Evolutionary conservation across 2,888 invertebrate species (phyloP).

Genomic region (Eulithis testata): DNA sequence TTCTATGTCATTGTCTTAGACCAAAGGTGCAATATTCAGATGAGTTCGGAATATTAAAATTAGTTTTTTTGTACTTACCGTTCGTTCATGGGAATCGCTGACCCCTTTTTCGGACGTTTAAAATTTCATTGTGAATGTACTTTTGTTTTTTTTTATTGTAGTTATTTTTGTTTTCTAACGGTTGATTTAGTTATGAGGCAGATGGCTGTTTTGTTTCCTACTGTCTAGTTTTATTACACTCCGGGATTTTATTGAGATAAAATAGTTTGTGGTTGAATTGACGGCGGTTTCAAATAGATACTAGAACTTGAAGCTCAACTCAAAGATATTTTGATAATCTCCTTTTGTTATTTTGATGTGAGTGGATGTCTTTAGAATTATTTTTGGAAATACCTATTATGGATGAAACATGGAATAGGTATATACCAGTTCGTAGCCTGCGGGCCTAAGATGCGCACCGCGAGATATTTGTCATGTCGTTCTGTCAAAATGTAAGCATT

Average conservation of each 20-base stretch:
- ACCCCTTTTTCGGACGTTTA: slow-evolving; percentile 71
- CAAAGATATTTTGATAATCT: too few species aligned
- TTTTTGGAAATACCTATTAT: too few species aligned
- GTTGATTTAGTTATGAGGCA: slow-evolving; percentile 50
- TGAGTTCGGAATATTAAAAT: slow-evolving; percentile 67
- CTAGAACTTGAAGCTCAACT: neutral
- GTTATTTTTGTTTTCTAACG: slow-evolving; percentile 60
- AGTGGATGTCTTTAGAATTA: too few species aligned
- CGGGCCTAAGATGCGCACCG: too few species aligned
- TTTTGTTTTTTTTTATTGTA: slow-evolving; percentile 65
- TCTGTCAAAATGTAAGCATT: too few species aligned
- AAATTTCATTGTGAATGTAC: slow-evolving; percentile 57
- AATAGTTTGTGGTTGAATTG: slow-evolving; percentile 22
- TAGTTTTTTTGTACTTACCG: slow-evolving; percentile 64
- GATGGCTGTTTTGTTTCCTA: slow-evolving; percentile 46
- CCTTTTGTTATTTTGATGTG: too few species aligned
- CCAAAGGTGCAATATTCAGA: slow-evolving; percentile 71
- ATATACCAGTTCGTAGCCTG: too few species aligned
- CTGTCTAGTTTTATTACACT: slow-evolving; percentile 31
- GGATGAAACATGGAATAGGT: too few species aligned
- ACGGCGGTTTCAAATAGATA: neutral
- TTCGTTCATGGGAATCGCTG: slow-evolving; percentile 72
- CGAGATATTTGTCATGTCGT: too few species aligned
- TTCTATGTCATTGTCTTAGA: slow-evolving; percentile 70
- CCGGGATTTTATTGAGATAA: slow-evolving; percentile 29